A percentile compares a stretch with the other conserved stretches of the same genome.
Evolutionary conservation across 1,140 invertebrate species (phyloP).

Genomic region (Bombus superbus): DNA sequence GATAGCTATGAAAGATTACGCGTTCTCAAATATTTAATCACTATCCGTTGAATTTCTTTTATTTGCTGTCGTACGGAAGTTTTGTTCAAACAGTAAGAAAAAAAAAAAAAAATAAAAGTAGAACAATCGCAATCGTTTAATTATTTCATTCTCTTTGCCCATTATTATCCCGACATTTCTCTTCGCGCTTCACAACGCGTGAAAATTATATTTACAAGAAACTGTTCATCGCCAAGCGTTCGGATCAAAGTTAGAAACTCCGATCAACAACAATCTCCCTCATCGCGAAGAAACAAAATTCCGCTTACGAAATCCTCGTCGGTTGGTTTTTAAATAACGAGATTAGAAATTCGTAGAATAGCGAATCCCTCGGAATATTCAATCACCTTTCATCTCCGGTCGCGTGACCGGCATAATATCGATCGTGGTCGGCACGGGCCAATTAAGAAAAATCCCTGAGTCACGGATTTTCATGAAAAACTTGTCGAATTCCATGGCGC

Average conservation of each 20-base stretch:
- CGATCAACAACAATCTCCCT: no score
- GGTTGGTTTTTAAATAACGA: not conserved
- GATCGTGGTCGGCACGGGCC: not conserved
- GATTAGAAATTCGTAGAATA: not conserved
- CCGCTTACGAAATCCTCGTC: not conserved
- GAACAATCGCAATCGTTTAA: not conserved
- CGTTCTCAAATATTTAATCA: not conserved
- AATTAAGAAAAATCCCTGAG: conserved; percentile 7
- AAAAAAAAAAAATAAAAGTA: not conserved
- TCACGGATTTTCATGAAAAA: not conserved
- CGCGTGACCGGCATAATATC: not conserved
- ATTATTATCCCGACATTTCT: no score
- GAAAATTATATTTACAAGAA: no score
- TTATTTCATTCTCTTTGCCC: no score
- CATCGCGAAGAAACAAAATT: no score
- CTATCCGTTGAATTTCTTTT: not conserved
- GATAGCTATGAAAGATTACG: not conserved
- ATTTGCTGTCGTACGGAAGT: not conserved
- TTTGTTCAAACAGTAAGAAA: not conserved
- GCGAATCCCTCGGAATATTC: not conserved
- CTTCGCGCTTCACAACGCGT: no score
- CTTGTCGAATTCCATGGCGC: not conserved
- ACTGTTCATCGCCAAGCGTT: no score
- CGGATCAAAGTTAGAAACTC: no score
- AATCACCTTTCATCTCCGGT: not conserved